phyloP scores from a whole-genome alignment of 1,140 invertebrate species.

The Magallana angulata region DNA sequence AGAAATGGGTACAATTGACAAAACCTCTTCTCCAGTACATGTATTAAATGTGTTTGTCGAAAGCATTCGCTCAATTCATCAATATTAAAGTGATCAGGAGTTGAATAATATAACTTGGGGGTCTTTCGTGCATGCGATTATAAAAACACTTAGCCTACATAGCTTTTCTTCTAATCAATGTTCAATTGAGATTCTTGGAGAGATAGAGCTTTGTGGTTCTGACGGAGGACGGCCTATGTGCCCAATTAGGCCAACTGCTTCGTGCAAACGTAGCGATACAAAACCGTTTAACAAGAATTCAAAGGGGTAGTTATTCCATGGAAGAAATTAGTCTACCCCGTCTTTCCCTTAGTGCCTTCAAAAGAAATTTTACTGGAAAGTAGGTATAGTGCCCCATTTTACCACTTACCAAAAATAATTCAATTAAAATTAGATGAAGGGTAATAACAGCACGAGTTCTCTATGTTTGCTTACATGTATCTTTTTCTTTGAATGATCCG shows the following conservation, averaged over 20 bases:
- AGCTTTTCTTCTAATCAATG: conserved; percentile 16
- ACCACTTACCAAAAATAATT: background rate
- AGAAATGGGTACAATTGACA: too few relatives aligned
- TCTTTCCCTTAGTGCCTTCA: conserved; percentile 1
- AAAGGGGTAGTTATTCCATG: background rate
- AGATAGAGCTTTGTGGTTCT: background rate
- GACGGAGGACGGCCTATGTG: background rate
- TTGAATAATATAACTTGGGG: background rate
- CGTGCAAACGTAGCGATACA: background rate
- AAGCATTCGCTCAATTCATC: background rate
- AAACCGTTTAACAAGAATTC: background rate
- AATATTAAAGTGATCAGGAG: background rate
- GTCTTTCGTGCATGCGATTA: background rate
- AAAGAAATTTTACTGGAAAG: conserved; percentile 14
- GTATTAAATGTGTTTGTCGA: background rate
- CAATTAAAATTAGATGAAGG: too few relatives aligned
- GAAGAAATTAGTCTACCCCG: background rate
- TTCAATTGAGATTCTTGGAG: conserved; percentile 13
- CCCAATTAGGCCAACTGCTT: background rate
- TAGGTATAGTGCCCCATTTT: background rate
- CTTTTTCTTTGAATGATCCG: too few relatives aligned
- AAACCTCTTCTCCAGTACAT: too few relatives aligned
- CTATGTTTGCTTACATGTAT: too few relatives aligned
- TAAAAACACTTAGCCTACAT: conserved; percentile 1
- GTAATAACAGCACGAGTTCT: too few relatives aligned